Evolutionary conservation across 1,140 invertebrate genomes (phyloP).

Genomic region (Ceratina calcarata): DNA sequence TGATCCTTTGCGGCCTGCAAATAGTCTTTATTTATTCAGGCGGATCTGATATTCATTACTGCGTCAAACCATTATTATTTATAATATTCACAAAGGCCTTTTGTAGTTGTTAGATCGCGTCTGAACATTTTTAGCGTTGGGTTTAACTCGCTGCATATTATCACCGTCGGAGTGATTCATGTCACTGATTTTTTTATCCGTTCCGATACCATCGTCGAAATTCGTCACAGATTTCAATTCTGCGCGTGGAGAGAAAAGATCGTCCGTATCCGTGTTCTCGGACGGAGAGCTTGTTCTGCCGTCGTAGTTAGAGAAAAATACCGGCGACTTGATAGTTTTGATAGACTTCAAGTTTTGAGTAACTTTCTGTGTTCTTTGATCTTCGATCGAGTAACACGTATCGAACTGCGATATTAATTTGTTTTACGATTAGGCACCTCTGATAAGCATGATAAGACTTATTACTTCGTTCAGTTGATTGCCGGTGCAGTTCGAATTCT

Average conservation of each 20-base stretch:
- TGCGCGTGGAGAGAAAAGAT: not conserved
- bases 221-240: not conserved
- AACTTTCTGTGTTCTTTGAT: not conserved
- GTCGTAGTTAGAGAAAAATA: conserved; percentile 29
- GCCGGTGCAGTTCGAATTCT: not conserved
- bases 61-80: not conserved
- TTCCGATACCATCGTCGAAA: not conserved
- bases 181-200: not conserved
- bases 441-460: not conserved
- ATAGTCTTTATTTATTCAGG: not conserved
- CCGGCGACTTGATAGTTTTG: conserved; percentile 39
- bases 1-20: conserved; percentile 46
- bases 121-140: not conserved
- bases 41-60: no score
- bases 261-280: conserved; percentile 40
- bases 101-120: not conserved
- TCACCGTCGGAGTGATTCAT: not conserved
- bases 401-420: not conserved
- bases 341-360: conserved; percentile 11
- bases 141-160: not conserved
- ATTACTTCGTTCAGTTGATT: conserved; percentile 5
- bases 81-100: conserved; percentile 15
- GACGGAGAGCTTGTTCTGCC: conserved; percentile 31
- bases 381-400: not conserved
- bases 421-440: no score